These are phyloP conservation scores for Silurus lanzhouensis DNA, from an alignment of 2,797 vertebrate species.

Conservation along the genomic window DNA sequence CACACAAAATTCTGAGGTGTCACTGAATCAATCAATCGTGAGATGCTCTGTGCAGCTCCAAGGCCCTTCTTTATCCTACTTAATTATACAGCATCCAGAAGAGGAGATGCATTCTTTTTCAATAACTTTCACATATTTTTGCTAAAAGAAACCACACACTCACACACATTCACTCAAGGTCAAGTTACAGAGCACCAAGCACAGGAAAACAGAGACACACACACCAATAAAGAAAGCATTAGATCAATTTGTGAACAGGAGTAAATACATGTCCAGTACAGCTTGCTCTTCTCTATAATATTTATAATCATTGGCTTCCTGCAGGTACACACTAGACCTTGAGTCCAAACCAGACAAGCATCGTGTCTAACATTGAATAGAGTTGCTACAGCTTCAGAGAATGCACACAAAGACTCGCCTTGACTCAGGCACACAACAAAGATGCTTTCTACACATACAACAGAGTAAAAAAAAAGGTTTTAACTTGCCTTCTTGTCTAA, in stretches of 20 bases:
- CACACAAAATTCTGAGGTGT: not conserved
- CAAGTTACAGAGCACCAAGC: not conserved
- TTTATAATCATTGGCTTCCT: not conserved
- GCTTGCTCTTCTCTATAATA: not conserved
- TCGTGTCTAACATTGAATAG: not conserved
- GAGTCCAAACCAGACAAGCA: not conserved
- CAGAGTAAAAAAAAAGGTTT: not conserved
- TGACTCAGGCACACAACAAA: not conserved
- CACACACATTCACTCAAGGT: slow-evolving; percentile 6
- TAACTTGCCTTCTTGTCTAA: not conserved
- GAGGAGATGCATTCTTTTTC: not conserved
- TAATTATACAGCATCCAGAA: slow-evolving; percentile 20
- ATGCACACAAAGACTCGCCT: not conserved
- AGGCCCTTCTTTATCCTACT: not conserved
- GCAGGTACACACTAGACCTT: not conserved
- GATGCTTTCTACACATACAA: too few relatives aligned
- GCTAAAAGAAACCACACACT: not conserved
- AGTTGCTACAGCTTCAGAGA: not conserved
- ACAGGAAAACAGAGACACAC: not conserved
- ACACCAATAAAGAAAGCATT: not conserved
- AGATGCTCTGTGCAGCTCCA: not conserved
- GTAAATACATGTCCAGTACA: not conserved
- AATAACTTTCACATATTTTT: not conserved
- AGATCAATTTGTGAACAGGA: not conserved
- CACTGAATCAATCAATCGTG: not conserved